phyloP scores from a whole-genome alignment of 2,888 invertebrate species.

The Thera obeliscata region DNA sequence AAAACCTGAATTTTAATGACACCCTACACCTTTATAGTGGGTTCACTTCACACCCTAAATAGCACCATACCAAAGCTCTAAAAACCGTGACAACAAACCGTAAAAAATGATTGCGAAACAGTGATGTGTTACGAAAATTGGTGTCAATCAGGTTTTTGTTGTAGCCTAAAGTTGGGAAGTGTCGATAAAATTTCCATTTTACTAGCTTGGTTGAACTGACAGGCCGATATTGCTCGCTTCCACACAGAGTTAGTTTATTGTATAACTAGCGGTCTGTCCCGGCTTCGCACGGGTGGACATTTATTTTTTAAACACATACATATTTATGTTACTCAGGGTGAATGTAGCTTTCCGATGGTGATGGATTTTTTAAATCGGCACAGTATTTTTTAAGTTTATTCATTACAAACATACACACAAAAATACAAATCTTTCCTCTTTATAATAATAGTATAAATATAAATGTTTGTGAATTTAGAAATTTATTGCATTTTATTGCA shows the following conservation, averaged over 20 bases:
- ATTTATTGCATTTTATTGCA: too few species aligned
- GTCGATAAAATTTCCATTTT: constrained; percentile 37
- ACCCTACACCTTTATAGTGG: too few species aligned
- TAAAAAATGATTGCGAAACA: constrained; percentile 53
- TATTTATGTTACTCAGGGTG: too few species aligned
- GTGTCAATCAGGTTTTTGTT: constrained; percentile 43
- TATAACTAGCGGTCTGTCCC: background rate
- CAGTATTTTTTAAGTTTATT: too few species aligned
- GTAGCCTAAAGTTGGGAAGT: constrained; percentile 34
- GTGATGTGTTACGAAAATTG: constrained; percentile 49
- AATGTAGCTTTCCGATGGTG: too few species aligned
- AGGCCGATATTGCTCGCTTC: constrained; percentile 20
- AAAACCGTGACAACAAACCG: constrained; percentile 49
- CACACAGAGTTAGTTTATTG: constrained; percentile 10
- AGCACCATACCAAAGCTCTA: constrained; percentile 1
- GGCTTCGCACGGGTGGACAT: too few species aligned
- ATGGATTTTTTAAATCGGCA: too few species aligned
- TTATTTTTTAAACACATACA: too few species aligned
- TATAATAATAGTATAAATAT: too few species aligned
- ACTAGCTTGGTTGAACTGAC: constrained; percentile 32
- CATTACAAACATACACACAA: too few species aligned
- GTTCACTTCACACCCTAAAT: background rate
- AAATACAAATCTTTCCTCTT: too few species aligned
- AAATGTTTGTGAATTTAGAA: constrained; percentile 6
- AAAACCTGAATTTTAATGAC: too few species aligned